Conservation (phyloP, 2,113 vertebrate genomes). For the Mastomys coucha region DNA sequence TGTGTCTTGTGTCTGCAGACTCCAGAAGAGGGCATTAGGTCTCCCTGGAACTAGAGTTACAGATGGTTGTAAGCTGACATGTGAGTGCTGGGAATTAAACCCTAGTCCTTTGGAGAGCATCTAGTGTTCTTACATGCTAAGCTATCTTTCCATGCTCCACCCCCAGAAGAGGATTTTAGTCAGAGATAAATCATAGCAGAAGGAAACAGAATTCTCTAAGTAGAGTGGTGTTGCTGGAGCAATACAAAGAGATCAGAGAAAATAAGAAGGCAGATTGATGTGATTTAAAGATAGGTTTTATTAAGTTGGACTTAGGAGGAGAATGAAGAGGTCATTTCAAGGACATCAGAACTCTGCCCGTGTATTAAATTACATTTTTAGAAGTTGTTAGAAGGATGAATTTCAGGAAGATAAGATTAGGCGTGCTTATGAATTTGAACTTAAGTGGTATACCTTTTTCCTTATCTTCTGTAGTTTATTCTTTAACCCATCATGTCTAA, state of each 20-base stretch:
- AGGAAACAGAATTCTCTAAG: not conserved
- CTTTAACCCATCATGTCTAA: not conserved
- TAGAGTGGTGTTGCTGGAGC: not conserved
- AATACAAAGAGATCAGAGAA: not conserved
- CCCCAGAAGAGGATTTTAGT: not conserved
- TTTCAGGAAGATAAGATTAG: not conserved
- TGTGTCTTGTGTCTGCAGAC: not conserved
- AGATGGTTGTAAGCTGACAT: not conserved
- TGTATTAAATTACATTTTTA: not conserved
- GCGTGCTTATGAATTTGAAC: not conserved
- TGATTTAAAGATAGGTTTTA: not conserved
- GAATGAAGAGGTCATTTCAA: not conserved
- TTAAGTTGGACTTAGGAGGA: not conserved
- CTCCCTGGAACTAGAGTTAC: not conserved
- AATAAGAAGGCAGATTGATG: not conserved
- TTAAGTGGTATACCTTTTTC: not conserved
- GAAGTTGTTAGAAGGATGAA: not conserved
- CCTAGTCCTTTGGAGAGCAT: not conserved
- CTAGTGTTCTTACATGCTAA: not conserved
- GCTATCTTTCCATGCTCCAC: not conserved
- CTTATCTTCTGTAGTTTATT: not conserved
- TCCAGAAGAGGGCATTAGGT: not conserved
- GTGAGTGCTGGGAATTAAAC: not conserved
- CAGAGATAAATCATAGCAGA: not conserved
- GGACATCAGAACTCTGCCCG: not conserved